Conservation (phyloP, 2,113 vertebrate species). For the Oplegnathus fasciatus region DNA sequence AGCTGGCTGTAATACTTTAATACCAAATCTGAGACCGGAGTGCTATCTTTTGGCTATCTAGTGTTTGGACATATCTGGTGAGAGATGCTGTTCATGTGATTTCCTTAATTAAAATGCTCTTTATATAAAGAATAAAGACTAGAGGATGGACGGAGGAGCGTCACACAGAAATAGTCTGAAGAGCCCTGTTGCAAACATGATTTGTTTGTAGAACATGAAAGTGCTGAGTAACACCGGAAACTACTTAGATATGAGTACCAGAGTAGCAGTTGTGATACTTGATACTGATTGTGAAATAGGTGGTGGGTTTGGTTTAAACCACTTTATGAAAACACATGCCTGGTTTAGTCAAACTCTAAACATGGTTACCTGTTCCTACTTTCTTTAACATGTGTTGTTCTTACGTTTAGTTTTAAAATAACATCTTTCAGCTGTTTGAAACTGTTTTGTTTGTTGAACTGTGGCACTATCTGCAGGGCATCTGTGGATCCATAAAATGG, state of each 20-base stretch:
- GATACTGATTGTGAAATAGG: conserved; percentile 17
- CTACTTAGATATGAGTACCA: neutral
- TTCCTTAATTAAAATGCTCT: neutral
- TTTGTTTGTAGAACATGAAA: conserved; percentile 27
- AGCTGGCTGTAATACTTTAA: neutral
- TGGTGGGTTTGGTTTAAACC: neutral
- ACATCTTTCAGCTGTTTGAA: neutral
- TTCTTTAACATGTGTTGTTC: neutral
- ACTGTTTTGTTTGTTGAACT: neutral
- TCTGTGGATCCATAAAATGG: neutral
- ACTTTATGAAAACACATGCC: neutral
- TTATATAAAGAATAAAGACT: neutral
- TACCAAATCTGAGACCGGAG: neutral
- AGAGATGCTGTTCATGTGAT: neutral
- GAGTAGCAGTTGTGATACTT: neutral
- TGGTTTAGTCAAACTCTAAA: conserved; percentile 4
- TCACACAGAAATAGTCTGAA: neutral
- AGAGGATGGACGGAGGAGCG: neutral
- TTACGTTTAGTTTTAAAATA: neutral
- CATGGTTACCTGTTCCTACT: neutral
- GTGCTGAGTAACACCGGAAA: conserved; percentile 26
- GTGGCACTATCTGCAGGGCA: neutral
- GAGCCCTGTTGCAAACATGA: neutral
- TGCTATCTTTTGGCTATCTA: neutral
- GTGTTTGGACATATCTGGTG: neutral